These are phyloP conservation scores for Callocephalon fimbriatum DNA, from an alignment of 2,113 vertebrate species.

Conservation along the genomic window DNA sequence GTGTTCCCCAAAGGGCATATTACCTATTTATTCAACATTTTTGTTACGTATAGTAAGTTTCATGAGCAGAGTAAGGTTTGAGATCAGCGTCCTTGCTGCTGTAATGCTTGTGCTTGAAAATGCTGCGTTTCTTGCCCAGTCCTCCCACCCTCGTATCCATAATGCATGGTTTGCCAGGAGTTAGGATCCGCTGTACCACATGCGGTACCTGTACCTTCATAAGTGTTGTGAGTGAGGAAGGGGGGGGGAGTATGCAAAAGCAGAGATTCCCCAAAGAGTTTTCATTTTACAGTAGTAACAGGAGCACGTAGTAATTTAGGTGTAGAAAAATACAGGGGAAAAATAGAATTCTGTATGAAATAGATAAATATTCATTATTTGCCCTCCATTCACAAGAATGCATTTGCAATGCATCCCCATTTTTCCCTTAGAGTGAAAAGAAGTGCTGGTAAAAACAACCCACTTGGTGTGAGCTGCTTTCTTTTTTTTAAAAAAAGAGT, in stretches of 20 bases:
- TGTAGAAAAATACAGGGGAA: constrained; percentile 38
- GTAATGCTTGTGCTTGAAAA: constrained; percentile 41
- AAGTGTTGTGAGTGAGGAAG: neutral
- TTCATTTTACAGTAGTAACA: constrained; percentile 26
- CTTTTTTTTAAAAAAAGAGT: neutral
- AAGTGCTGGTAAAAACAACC: constrained; percentile 28
- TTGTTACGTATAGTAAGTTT: constrained; percentile 1
- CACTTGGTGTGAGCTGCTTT: constrained; percentile 23
- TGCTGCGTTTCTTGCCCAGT: constrained; percentile 24
- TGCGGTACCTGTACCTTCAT: neutral
- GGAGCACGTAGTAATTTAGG: neutral
- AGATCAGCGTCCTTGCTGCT: constrained; percentile 19
- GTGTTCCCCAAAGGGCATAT: neutral
- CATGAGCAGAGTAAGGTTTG: neutral
- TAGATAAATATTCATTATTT: constrained; percentile 55
- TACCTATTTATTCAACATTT: neutral
- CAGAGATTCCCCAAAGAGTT: constrained; percentile 2
- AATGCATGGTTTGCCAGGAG: constrained; percentile 45
- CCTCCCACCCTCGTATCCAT: constrained; percentile 31
- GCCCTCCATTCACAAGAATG: constrained; percentile 57
- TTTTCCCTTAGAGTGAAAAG: constrained; percentile 53
- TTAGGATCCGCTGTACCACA: neutral
- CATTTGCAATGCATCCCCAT: constrained; percentile 4
- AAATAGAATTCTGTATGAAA: constrained; percentile 51
- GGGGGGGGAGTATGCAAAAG: neutral